Conservation (phyloP, 2,113 vertebrate species). For the Acrocephalus kingi region DNA sequence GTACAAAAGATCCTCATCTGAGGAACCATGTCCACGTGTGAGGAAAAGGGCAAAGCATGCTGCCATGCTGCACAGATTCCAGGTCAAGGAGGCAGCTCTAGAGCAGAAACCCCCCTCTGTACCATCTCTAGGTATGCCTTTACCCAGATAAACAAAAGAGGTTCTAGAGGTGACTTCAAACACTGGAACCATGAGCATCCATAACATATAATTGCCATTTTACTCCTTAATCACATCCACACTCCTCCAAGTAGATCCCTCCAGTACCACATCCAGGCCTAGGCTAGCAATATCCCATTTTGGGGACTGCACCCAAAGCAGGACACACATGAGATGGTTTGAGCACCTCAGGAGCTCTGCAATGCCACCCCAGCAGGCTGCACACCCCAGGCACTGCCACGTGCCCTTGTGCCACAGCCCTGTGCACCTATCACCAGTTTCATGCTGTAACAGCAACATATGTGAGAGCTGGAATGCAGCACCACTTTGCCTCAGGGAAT, state of each 20-base stretch:
- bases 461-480: not conserved
- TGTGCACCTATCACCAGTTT: not conserved
- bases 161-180: not conserved
- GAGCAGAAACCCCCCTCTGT: not conserved
- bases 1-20: not conserved
- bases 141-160: not conserved
- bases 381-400: not conserved
- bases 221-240: not conserved
- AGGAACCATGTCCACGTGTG: fast-evolving
- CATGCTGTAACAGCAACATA: not conserved
- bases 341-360: not conserved
- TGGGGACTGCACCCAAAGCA: not conserved
- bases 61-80: not conserved
- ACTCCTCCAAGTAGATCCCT: not conserved
- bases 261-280: not conserved
- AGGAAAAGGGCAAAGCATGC: not conserved
- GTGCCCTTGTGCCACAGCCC: not conserved
- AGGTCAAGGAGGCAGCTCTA: not conserved
- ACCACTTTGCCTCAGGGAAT: not conserved
- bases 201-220: not conserved
- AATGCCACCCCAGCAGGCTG: not conserved
- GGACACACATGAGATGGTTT: not conserved
- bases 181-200: not conserved
- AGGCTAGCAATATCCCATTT: not conserved
- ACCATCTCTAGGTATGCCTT: not conserved